A percentile compares a stretch with the other conserved stretches of the same genome.
phyloP scores from a whole-genome alignment of 2,797 vertebrate genomes.

The Iguana delicatissima region DNA sequence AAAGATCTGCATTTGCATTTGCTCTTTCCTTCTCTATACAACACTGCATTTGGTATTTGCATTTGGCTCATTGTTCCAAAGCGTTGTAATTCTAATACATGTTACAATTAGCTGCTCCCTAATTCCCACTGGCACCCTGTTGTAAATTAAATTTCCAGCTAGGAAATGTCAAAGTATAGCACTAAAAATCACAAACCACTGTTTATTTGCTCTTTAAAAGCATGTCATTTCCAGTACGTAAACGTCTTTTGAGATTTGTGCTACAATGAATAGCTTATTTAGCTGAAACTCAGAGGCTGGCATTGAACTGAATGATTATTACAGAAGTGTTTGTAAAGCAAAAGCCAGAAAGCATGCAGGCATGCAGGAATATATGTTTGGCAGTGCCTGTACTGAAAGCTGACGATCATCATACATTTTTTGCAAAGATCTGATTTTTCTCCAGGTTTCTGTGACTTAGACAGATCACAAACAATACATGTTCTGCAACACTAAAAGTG shows the following conservation, averaged over 20 bases:
- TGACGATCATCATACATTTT: too few relatives aligned
- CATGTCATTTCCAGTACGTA: not conserved
- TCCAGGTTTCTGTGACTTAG: not conserved
- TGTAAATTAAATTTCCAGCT: not conserved
- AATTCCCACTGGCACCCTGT: not conserved
- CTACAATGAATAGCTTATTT: slow-evolving; percentile 24
- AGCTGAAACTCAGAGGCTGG: slow-evolving; percentile 14
- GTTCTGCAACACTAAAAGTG: not conserved
- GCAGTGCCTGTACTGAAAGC: not conserved
- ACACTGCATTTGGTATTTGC: not conserved
- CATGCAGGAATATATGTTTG: not conserved
- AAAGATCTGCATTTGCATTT: not conserved
- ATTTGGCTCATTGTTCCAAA: not conserved
- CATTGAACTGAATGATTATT: slow-evolving; percentile 45
- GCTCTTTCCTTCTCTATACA: not conserved
- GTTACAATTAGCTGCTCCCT: slow-evolving; percentile 32
- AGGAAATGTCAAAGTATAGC: slow-evolving; percentile 18
- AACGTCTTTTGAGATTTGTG: slow-evolving; percentile 35
- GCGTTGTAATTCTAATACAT: not conserved
- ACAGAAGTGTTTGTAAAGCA: slow-evolving; percentile 32
- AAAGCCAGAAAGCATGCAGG: rapidly evolving
- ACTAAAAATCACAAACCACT: slow-evolving; percentile 23
- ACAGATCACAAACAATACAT: not conserved
- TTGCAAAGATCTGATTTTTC: slow-evolving; percentile 27
- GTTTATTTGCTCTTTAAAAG: slow-evolving; percentile 33